Evolutionary conservation across 2,888 invertebrate species (phyloP).

Genomic region (Tanytarsus gracilentus): DNA sequence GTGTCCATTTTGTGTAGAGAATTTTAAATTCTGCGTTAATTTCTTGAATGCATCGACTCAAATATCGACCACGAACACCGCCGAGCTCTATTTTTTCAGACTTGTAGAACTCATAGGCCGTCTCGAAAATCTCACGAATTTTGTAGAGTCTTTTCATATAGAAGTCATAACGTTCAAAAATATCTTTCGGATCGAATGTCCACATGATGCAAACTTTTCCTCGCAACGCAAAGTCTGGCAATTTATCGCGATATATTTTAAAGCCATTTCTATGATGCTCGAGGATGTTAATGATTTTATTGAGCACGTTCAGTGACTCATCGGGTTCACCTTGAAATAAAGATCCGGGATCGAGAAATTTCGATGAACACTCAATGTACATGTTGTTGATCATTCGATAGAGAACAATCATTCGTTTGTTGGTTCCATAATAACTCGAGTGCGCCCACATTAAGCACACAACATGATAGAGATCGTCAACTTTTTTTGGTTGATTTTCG

Average conservation of each 20-base stretch:
- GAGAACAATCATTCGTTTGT: conserved; percentile 58
- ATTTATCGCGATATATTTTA: conserved; percentile 44
- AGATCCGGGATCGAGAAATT: conserved; percentile 64
- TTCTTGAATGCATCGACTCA: conserved; percentile 47
- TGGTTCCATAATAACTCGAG: conserved; percentile 64
- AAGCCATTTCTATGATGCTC: conserved; percentile 43
- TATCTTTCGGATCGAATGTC: conserved; percentile 63
- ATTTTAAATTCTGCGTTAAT: conserved; percentile 33
- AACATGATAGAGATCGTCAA: conserved; percentile 66
- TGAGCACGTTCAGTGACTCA: conserved; percentile 57
- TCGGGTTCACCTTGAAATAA: conserved; percentile 81
- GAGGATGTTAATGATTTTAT: conserved; percentile 45
- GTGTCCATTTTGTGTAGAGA: conserved; percentile 38
- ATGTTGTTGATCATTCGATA: conserved; percentile 73
- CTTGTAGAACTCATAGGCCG: conserved; percentile 72
- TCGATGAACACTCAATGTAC: conserved; percentile 63
- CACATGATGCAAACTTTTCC: conserved; percentile 56
- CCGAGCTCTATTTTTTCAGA: conserved; percentile 77
- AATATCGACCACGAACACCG: conserved; percentile 54
- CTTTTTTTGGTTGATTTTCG: conserved; percentile 49
- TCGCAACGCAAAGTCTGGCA: conserved; percentile 47
- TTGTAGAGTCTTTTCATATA: conserved; percentile 56
- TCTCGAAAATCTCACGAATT: conserved; percentile 61
- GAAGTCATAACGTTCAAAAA: conserved; percentile 57
- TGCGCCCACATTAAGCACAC: conserved; percentile 78